phyloP scores from a whole-genome alignment of 2,797 vertebrate species.

The Alca torda region DNA sequence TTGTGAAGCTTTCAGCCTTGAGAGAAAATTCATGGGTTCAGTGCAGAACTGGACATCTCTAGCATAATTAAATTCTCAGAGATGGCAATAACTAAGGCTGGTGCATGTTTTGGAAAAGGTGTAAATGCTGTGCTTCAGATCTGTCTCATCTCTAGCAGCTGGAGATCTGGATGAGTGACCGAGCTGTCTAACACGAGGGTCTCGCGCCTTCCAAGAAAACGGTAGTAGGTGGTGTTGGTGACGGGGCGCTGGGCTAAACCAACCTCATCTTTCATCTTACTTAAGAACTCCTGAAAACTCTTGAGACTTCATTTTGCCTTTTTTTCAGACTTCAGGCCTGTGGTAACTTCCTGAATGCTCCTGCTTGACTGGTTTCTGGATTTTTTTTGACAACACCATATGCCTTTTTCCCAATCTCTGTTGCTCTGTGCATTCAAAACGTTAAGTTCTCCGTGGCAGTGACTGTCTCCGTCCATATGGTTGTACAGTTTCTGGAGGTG shows the following conservation, averaged over 20 bases:
- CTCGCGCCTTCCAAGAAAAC: not conserved
- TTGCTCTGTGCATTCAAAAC: not conserved
- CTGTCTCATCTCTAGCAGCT: not conserved
- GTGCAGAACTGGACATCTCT: not conserved
- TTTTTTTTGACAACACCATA: not conserved
- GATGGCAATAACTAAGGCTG: not conserved
- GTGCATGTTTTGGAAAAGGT: not conserved
- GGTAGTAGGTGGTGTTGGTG: not conserved
- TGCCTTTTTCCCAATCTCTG: not conserved
- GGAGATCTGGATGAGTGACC: not conserved
- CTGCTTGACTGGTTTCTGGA: not conserved
- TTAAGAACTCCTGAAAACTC: not conserved
- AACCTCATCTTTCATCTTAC: not conserved
- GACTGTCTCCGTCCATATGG: too few species aligned
- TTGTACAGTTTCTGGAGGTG: not conserved
- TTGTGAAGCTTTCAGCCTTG: not conserved
- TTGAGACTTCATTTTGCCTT: not conserved
- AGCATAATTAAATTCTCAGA: not conserved
- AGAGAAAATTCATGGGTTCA: not conserved
- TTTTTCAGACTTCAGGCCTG: not conserved
- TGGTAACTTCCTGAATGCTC: not conserved
- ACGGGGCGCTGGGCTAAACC: not conserved
- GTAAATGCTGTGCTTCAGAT: not conserved
- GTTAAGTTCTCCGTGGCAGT: not conserved
- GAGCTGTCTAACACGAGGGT: not conserved